Conservation (phyloP, 2,797 vertebrate species). For the Lacerta agilis region DNA sequence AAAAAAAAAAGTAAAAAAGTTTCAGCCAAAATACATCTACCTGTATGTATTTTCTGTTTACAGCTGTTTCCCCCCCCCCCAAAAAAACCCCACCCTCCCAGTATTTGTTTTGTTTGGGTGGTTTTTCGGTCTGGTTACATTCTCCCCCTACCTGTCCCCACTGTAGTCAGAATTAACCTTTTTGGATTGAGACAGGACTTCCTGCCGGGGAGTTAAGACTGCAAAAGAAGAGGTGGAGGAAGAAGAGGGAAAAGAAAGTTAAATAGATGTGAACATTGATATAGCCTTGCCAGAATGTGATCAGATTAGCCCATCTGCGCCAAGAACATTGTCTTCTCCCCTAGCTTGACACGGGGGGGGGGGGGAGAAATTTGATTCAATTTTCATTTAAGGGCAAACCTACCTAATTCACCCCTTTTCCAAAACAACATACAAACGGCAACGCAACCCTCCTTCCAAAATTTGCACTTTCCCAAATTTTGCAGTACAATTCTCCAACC, state of each 20-base stretch:
- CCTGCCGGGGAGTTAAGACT: slow-evolving; percentile 29
- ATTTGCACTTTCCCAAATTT: no score
- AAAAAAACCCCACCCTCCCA: no score
- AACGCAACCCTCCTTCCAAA: no score
- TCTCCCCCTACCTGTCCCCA: slow-evolving; percentile 6
- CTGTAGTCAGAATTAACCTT: neutral
- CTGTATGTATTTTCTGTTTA: no score
- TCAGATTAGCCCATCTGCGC: neutral
- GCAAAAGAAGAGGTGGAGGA: neutral
- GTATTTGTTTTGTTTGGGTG: no score
- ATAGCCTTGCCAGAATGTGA: neutral
- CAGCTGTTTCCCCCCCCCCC: neutral
- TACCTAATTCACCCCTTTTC: no score
- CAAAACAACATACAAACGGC: no score
- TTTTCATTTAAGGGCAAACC: no score
- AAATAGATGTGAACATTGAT: neutral
- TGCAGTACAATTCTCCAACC: no score
- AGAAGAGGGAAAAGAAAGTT: neutral
- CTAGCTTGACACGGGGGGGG: neutral
- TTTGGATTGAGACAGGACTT: slow-evolving; percentile 4
- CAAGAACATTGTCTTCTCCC: neutral
- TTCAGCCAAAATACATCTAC: no score
- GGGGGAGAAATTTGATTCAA: no score
- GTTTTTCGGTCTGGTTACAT: neutral
- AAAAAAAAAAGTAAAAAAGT: no score